Conservation (phyloP, 2,888 invertebrate genomes). For the Oxytorus armatus region DNA sequence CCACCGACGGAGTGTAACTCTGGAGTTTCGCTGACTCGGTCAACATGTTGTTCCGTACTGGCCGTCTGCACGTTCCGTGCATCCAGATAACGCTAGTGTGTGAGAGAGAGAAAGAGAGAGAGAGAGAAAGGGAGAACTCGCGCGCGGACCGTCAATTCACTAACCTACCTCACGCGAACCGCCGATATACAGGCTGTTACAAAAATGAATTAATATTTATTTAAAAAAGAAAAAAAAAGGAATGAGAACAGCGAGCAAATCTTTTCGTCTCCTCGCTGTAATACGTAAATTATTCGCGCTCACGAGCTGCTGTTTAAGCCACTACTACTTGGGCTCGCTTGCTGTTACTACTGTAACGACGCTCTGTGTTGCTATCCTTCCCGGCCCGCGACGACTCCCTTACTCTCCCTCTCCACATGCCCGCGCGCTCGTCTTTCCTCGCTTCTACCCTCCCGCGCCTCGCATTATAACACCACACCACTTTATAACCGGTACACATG, state of each 20-base stretch:
- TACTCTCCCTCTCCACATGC: slow-evolving; percentile 22
- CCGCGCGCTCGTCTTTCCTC: slow-evolving; percentile 46
- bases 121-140: slow-evolving; percentile 36
- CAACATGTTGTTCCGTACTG: slow-evolving; percentile 80
- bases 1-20: slow-evolving; percentile 50
- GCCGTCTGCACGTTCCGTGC: slow-evolving; percentile 78
- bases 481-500: not conserved
- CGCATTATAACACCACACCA: slow-evolving; percentile 41
- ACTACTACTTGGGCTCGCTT: slow-evolving; percentile 48
- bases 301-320: slow-evolving; percentile 32
- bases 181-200: slow-evolving; percentile 75
- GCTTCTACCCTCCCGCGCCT: slow-evolving; percentile 50
- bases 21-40: slow-evolving; percentile 78
- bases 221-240: not conserved
- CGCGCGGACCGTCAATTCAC: slow-evolving; percentile 77
- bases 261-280: not conserved
- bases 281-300: slow-evolving; percentile 4
- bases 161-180: slow-evolving; percentile 80
- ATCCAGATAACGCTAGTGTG: slow-evolving; percentile 78
- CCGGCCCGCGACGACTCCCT: slow-evolving; percentile 57
- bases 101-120: too few species aligned
- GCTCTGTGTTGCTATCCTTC: slow-evolving; percentile 58
- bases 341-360: slow-evolving; percentile 51
- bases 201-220: slow-evolving; percentile 65
- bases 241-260: not conserved